Base-by-base conservation (phyloP, 1,140 invertebrate genomes). In the Drosophila teissieri region DNA sequence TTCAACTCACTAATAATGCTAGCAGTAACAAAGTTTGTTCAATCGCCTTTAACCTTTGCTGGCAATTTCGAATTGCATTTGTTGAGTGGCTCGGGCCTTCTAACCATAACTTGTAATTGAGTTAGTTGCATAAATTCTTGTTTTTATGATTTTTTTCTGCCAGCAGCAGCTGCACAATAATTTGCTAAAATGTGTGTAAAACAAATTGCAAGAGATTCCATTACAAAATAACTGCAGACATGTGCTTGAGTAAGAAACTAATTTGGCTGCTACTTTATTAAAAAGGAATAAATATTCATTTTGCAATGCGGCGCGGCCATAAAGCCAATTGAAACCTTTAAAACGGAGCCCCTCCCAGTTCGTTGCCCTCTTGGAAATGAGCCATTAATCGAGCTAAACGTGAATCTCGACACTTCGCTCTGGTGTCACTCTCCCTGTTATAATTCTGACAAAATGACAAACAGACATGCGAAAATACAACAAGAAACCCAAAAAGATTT, bases 401-500 rank as follows among this genome's bases (percentile, higher is more conserved):
- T 48, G 62, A 69, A 53, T 69, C 62, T 19, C 37, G 45, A 19
- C 46, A 67, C 46, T 65, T 52, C 27, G 22, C 62, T 45, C 62
- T 45, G 65, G 48, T 39, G 48, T 39, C 63, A 55, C 63, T 69
- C 67, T 37, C 67, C 67, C 11, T 39, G 49, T 45, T 67, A 69
- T 55, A 69, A 45, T 69, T 69, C 63, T 24, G 49, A 68, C 62
- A 67, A 54, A 69, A 39, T 10, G 19, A 22, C 11, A 53, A 19
- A 15, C 14, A 12, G 15, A 27, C 22, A 19, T 36, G 42, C 57
- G 31, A 65, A 65, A 62, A 72, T 52, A 78, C 46, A 17, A 31
- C 42, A 51, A 65, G 39, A 62, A 77, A 56, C 65, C 51, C 31
- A 22, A 37, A 44, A 70, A 70, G 79, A 81, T 81, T 81, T 81